Base-by-base conservation (phyloP, 2,797 vertebrate species). In the Varecia variegata region DNA sequence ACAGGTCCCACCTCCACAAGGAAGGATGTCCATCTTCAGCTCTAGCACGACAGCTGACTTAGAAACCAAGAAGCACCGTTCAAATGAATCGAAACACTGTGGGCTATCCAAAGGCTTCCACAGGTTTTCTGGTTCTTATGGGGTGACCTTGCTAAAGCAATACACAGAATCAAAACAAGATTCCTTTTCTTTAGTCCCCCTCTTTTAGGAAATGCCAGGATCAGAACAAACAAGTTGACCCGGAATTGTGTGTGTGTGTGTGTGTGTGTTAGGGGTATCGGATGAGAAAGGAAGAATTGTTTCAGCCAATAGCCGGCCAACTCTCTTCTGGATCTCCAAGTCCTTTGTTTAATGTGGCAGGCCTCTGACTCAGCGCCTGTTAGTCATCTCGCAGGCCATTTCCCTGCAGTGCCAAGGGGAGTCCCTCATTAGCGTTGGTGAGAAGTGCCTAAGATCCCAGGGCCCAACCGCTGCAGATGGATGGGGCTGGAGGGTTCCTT, bases 41-140 rank as follows among this genome's bases (percentile, higher is more conserved):
- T 30, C 1, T 2, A 21, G 2, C n/a, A 1, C 0, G 6, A 21
- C 11, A 9, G 21, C 12, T 0, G 18, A 20, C 9, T 21, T 35
- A 52, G n/a, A 56, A 21, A 30, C 25, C 84, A 21, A 14, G 76
- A 47, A 6, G 1, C 14, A 9, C 27, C 70, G 0, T 12, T 23
- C 1, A 0, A 27, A 25, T 1, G 10, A 23, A 3, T 25, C 14
- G 15, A 10, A 52, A 25, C 11, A 60, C 56, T 0, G 0, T 0
- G 56, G 30, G 10, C 20, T 25, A 0, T 0, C 2, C 9, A 9
- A 32, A 6, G 23, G 13, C 43, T 7, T 32, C n/a, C 13, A 0
- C 30, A 0, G 32, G 5, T 2, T 25, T 20, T 6, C 60, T 5
- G 2, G 25, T 52, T 4, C 1, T 18, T 11, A 7, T 5, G 60